Conservation (phyloP, 2,113 vertebrate species). For the Macaca fascicularis region DNA sequence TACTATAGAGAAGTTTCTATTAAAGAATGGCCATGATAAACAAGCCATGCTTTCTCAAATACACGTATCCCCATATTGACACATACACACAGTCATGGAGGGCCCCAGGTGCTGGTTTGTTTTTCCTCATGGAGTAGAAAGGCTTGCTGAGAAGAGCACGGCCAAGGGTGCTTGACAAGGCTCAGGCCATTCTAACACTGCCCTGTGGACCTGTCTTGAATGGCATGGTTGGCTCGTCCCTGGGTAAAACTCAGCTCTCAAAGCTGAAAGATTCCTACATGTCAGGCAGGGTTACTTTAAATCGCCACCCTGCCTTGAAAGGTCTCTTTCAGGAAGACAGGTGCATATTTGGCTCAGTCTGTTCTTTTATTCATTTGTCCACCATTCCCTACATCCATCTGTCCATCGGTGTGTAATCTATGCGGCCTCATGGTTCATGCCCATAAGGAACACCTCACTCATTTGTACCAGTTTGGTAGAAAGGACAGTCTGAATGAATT, state of each 20-base stretch:
- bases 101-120: not conserved
- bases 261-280: not conserved
- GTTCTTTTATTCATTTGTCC: not conserved
- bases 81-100: fast-evolving
- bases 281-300: not conserved
- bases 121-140: not conserved
- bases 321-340: not conserved
- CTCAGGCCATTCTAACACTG: not conserved
- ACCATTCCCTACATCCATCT: fast-evolving
- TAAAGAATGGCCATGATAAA: not conserved
- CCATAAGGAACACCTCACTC: not conserved
- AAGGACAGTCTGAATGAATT: not conserved
- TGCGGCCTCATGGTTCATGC: not conserved
- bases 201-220: not conserved
- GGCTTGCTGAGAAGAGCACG: not conserved
- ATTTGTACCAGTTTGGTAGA: not conserved
- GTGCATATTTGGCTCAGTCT: not conserved
- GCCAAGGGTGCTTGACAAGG: not conserved
- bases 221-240: not conserved
- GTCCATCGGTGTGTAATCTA: not conserved
- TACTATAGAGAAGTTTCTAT: not conserved
- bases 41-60: not conserved
- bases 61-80: fast-evolving
- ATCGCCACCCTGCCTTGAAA: not conserved
- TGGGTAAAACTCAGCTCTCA: not conserved